A percentile compares a stretch with the other conserved stretches of the same genome.
Conservation (phyloP, 2,888 invertebrate genomes). For the Tribolium freemani region DNA sequence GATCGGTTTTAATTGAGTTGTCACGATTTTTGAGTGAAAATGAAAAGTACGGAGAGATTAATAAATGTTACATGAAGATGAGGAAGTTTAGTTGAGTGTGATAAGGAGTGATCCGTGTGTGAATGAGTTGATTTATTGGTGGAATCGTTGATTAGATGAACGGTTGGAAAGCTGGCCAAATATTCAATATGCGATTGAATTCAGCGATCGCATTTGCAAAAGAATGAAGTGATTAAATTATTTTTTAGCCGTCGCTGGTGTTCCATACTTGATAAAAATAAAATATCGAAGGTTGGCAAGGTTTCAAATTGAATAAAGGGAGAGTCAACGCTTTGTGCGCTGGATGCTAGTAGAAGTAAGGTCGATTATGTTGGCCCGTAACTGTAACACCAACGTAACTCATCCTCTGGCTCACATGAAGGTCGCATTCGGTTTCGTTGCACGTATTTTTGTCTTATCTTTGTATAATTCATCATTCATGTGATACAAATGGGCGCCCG, state of each 20-base stretch:
- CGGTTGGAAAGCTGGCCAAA: conserved; percentile 3
- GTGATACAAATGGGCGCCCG: conserved; percentile 60
- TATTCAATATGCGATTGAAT: conserved; percentile 22
- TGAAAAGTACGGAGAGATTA: neutral
- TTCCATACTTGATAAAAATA: conserved; percentile 40
- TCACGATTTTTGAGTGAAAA: neutral
- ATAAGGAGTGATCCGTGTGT: conserved; percentile 6
- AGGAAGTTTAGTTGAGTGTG: neutral
- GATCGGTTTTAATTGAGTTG: neutral
- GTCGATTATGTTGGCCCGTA: conserved; percentile 42
- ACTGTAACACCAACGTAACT: conserved; percentile 45
- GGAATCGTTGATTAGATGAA: conserved; percentile 4
- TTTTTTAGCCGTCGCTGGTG: conserved; percentile 41
- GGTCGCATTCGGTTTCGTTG: conserved; percentile 58
- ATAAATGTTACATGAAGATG: neutral
- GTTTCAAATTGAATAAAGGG: conserved; percentile 50
- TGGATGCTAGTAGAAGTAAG: conserved; percentile 32
- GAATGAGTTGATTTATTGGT: neutral
- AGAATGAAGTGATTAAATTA: conserved; percentile 42
- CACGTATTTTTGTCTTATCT: conserved; percentile 65
- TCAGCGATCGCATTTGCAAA: conserved; percentile 11
- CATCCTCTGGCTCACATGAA: conserved; percentile 48
- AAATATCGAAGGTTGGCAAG: conserved; percentile 46
- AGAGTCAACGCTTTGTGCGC: conserved; percentile 48
- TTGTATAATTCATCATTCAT: conserved; percentile 64